Evolutionary conservation across 2,113 vertebrate species (phyloP).

Genomic region (Prinia subflava): DNA sequence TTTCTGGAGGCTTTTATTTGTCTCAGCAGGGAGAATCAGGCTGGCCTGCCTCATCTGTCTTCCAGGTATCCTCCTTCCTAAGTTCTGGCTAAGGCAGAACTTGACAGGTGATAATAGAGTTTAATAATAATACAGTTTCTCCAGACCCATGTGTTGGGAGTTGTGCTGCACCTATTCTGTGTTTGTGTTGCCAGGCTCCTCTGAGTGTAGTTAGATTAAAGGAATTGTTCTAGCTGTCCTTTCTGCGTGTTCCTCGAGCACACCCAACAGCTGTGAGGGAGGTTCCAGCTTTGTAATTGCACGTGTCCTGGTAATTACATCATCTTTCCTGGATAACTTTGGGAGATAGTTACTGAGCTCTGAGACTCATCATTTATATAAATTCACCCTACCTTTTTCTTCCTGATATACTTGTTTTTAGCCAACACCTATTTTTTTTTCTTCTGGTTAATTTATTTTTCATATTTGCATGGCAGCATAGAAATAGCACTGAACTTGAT

Average conservation of each 20-base stretch:
- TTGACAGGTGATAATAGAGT: background rate
- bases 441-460: background rate
- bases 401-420: background rate
- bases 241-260: background rate
- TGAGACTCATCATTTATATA: background rate
- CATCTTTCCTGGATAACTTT: background rate
- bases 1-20: background rate
- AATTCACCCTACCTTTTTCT: background rate
- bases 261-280: background rate
- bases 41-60: background rate
- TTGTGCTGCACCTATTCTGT: background rate
- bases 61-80: background rate
- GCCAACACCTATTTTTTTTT: accelerated
- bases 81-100: background rate
- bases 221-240: background rate
- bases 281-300: background rate
- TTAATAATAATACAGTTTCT: background rate
- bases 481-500: background rate
- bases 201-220: background rate
- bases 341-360: background rate
- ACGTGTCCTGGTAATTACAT: accelerated
- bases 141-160: background rate
- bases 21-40: background rate
- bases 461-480: background rate
- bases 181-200: background rate